These are phyloP conservation scores for Drosophila suzukii DNA, from an alignment of 1,140 invertebrate species.

Conservation along the genomic window DNA sequence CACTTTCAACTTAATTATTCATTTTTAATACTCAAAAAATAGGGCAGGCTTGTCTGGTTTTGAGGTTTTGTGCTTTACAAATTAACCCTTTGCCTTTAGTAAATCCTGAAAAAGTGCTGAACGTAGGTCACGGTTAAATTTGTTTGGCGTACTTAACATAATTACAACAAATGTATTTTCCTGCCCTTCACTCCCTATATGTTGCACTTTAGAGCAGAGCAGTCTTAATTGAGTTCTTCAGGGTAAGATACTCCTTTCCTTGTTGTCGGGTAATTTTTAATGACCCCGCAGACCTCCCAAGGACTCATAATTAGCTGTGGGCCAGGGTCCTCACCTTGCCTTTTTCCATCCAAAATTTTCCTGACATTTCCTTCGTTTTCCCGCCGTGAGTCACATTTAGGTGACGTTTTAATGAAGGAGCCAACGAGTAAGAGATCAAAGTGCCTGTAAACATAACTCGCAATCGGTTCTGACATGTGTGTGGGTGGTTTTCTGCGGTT, in stretches of 20 bases:
- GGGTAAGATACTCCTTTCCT: not conserved
- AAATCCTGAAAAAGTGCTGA: not conserved
- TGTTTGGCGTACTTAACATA: not conserved
- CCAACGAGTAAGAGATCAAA: conserved; percentile 44
- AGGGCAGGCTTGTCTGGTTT: not conserved
- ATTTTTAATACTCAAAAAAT: not conserved
- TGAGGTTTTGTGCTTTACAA: not conserved
- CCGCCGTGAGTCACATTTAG: conserved; percentile 31
- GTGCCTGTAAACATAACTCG: conserved; percentile 36
- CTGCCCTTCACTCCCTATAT: not conserved
- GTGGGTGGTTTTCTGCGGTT: conserved; percentile 16
- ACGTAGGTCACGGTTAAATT: not conserved
- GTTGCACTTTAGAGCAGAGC: not conserved
- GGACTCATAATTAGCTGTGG: conserved; percentile 8
- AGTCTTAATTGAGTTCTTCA: conserved; percentile 8
- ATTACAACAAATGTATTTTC: conserved; percentile 11
- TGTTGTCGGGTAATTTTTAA: conserved; percentile 1
- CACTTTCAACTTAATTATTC: not conserved
- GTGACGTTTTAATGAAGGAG: conserved; percentile 52
- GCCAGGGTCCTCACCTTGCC: not conserved
- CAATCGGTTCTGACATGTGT: conserved; percentile 42
- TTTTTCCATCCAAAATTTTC: not conserved
- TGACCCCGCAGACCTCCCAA: not conserved
- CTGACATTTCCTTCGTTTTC: conserved; percentile 2
- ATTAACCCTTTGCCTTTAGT: not conserved